Percentiles rank a stretch among this genome's conserved stretches.
These are phyloP conservation scores for Corythornis vintsioides DNA, from an alignment of 2,113 vertebrate genomes.

Conservation along the genomic window DNA sequence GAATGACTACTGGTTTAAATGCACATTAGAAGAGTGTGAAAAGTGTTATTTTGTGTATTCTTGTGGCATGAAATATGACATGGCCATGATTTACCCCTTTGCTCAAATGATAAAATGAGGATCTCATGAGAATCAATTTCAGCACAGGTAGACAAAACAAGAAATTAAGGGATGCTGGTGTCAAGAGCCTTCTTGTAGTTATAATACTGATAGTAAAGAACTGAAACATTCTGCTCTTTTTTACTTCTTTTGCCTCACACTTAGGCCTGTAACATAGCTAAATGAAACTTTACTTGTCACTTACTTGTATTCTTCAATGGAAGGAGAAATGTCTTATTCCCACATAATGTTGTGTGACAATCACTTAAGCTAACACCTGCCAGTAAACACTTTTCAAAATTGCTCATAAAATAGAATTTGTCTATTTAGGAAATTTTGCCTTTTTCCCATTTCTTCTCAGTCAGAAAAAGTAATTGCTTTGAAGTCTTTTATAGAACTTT, in stretches of 20 bases:
- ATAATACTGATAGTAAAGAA: neutral
- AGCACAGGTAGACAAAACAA: neutral
- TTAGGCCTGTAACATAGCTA: neutral
- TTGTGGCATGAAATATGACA: neutral
- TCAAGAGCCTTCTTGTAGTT: neutral
- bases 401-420: neutral
- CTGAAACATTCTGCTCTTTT: neutral
- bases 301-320: neutral
- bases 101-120: neutral
- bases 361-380: rapidly evolving
- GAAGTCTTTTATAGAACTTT: neutral
- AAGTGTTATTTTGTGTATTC: neutral
- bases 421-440: neutral
- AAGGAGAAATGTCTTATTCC: neutral
- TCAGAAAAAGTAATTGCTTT: neutral
- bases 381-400: neutral
- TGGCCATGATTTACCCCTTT: neutral
- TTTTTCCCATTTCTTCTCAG: neutral
- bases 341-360: neutral
- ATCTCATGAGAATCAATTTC: neutral
- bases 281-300: neutral
- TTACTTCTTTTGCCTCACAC: neutral
- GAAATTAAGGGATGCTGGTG: rapidly evolving
- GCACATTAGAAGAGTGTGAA: neutral
- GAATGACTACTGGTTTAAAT: neutral